Base-by-base conservation (phyloP, 2,113 vertebrate genomes). In the Mastomys coucha region DNA sequence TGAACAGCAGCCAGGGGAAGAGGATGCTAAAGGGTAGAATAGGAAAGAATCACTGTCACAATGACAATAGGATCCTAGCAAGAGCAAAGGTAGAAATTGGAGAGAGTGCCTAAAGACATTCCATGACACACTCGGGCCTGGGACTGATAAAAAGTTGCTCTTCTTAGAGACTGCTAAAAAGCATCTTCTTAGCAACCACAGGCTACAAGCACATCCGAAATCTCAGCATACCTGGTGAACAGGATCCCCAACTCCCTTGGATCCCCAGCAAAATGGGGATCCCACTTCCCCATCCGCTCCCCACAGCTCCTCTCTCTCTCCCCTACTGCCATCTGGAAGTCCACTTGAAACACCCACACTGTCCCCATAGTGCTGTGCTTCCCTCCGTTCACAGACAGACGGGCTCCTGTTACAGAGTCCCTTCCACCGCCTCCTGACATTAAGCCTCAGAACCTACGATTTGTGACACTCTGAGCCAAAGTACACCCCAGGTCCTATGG, bases 301-400 rank as follows among this genome's bases (percentile, higher is more conserved):
- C 24, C 36, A 28, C 33, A 9, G 33, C 33, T n/a, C 53, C 75
- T 77, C 36, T 88, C 88, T 53, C 39, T 63, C 56, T 2, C 78
- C 26, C 19, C 53, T 10, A 2, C 42, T 7, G 69, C 53, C 78
- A 60, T 53, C 45, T 77, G 85, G 58, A 78, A 24, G 33, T 45
- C 67, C 24, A 60, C 53, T 26, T 6, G 12, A 33, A 42, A 39
- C 1, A 1, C 77, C 69, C 0, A 0, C 9, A 2, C 67, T 42
- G 1, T 69, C 42, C 56, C 58, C 1, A 2, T 1, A 12, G 28
- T 19, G 4, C 0, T 26, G 2, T 17, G 36, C 36, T 51, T 49
- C 26, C 9, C 0, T 51, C 67, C 31, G 39, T 70, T 63, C 24
- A 19, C 45, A 31, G 88, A 39, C 24, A 78, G 33, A 28, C 28